phyloP scores from a whole-genome alignment of 2,888 invertebrate genomes.

The Drosophila paranaensis region DNA sequence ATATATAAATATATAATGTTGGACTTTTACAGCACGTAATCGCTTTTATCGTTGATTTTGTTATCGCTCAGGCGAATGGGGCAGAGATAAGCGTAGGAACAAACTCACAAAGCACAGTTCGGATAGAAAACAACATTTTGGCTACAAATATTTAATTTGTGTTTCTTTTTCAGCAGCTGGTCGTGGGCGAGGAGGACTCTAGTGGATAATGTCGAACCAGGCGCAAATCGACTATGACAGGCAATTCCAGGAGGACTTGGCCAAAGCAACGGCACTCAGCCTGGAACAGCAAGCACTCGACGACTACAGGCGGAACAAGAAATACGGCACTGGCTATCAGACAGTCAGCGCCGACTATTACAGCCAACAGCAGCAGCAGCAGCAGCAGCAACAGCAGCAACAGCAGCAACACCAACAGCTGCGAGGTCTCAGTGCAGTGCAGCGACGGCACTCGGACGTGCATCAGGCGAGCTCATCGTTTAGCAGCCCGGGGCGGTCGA shows the following conservation, averaged over 20 bases:
- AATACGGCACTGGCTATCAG: conserved; percentile 84
- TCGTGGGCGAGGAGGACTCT: conserved; percentile 35
- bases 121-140: conserved; percentile 38
- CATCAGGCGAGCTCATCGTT: conserved; percentile 27
- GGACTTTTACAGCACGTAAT: conserved; percentile 60
- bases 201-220: conserved; percentile 82
- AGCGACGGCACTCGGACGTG: conserved; percentile 78
- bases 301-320: conserved; percentile 88
- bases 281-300: conserved; percentile 94
- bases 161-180: conserved; percentile 30
- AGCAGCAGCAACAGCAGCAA: not conserved
- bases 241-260: conserved; percentile 94
- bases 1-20: not conserved
- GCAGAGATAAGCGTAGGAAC: conserved; percentile 50
- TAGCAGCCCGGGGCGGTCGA: conserved; percentile 62
- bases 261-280: conserved; percentile 94
- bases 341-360: conserved; percentile 43
- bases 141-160: conserved; percentile 11
- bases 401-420: conserved; percentile 41
- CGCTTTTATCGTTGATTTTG: conserved; percentile 61
- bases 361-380: conserved; percentile 51
- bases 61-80: conserved; percentile 59
- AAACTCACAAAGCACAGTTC: conserved; percentile 50
- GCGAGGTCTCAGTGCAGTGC: conserved; percentile 50
- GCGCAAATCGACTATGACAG: conserved; percentile 89